Conservation (phyloP, 1,140 invertebrate species). For the Psilanteris sp. region DNA sequence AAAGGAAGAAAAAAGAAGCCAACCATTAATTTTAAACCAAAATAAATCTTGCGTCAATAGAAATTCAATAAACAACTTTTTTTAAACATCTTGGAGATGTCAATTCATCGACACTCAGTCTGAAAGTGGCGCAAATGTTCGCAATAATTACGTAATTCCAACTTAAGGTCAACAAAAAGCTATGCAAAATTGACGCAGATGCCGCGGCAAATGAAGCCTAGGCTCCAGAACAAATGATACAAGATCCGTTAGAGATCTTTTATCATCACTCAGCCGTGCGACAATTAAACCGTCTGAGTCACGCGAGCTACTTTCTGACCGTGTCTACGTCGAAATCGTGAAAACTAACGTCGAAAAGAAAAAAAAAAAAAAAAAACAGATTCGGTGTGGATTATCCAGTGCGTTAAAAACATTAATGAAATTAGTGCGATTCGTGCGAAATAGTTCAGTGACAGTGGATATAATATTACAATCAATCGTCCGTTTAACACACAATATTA, state of each 20-base stretch:
- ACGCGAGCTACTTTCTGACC: slow-evolving; percentile 39
- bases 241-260: slow-evolving; percentile 59
- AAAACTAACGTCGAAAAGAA: slow-evolving; percentile 27
- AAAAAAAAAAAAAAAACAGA: too few species aligned
- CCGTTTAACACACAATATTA: slow-evolving; percentile 17
- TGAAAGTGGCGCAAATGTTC: slow-evolving; percentile 13
- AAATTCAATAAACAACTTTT: slow-evolving; percentile 52
- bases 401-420: slow-evolving; percentile 7
- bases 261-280: slow-evolving; percentile 57
- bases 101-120: slow-evolving; percentile 8
- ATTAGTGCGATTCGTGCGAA: slow-evolving; percentile 16
- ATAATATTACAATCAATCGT: slow-evolving; percentile 28
- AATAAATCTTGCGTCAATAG: slow-evolving; percentile 29
- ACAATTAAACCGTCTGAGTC: slow-evolving; percentile 54
- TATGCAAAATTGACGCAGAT: slow-evolving; percentile 40
- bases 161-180: slow-evolving; percentile 42
- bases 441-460: slow-evolving; percentile 41
- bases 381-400: slow-evolving; percentile 20
- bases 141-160: slow-evolving; percentile 33
- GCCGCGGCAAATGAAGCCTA: slow-evolving; percentile 25
- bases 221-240: slow-evolving; percentile 55
- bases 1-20: not conserved
- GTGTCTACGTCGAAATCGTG: slow-evolving; percentile 38
- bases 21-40: slow-evolving; percentile 26
- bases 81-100: not conserved